A percentile compares a stretch with the other conserved stretches of the same genome.
These are phyloP conservation scores for Crotalus viridis DNA, from an alignment of 2,113 vertebrate genomes.

Conservation along the genomic window DNA sequence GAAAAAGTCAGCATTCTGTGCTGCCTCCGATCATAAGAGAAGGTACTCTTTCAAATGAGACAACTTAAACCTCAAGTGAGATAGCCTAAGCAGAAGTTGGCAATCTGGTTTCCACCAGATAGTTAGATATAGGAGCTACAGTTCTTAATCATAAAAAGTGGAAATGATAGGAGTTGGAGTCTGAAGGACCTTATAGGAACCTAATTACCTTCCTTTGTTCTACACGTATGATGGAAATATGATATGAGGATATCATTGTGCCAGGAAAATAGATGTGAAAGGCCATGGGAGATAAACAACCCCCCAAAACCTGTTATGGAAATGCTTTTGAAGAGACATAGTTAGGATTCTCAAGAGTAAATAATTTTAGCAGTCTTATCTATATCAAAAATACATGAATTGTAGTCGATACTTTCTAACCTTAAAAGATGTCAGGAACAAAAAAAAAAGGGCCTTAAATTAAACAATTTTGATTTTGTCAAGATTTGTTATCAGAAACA, in stretches of 20 bases:
- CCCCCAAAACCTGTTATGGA: background rate
- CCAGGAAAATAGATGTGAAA: background rate
- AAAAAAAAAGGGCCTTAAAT: background rate
- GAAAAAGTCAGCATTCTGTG: background rate
- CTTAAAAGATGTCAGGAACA: background rate
- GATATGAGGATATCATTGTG: background rate
- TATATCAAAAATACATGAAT: background rate
- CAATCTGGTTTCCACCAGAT: background rate
- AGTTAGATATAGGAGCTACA: background rate
- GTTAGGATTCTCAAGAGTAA: background rate
- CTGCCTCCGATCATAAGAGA: background rate
- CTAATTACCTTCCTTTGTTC: background rate
- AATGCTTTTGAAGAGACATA: background rate
- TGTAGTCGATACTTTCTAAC: background rate
- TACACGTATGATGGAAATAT: background rate
- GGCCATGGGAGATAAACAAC: background rate
- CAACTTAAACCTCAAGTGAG: background rate
- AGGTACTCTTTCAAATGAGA: background rate
- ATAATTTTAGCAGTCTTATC: no score
- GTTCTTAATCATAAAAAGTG: background rate
- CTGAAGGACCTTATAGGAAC: background rate
- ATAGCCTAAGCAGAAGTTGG: background rate
- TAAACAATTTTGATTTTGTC: background rate
- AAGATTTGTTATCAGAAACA: background rate
- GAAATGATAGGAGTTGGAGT: background rate